These are phyloP conservation scores for Chloebia gouldiae DNA, from an alignment of 2,113 vertebrate species.

Conservation along the genomic window DNA sequence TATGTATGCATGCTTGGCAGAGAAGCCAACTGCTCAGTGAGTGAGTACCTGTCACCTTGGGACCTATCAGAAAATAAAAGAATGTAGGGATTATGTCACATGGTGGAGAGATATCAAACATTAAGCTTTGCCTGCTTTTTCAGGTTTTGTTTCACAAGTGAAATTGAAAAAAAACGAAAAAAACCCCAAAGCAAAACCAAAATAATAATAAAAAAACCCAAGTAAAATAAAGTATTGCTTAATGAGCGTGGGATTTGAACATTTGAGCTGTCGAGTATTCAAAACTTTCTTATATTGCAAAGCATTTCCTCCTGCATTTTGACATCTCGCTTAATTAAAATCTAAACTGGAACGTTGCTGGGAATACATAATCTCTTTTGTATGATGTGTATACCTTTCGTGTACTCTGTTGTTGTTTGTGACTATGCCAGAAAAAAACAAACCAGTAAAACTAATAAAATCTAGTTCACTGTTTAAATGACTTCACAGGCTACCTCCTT, in stretches of 20 bases:
- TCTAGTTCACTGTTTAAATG: neutral
- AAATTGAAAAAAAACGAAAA: neutral
- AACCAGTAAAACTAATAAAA: neutral
- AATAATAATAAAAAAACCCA: neutral
- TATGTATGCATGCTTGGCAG: neutral
- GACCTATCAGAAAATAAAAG: neutral
- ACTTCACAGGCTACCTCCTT: neutral
- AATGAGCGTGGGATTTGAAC: neutral
- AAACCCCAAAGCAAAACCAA: neutral
- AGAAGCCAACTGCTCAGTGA: neutral
- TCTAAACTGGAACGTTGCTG: neutral
- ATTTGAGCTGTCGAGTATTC: neutral
- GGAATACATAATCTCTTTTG: neutral
- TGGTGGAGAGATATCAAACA: neutral
- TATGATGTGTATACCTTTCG: neutral
- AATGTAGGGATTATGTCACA: neutral
- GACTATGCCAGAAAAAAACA: neutral
- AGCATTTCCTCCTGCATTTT: neutral
- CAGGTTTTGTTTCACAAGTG: neutral
- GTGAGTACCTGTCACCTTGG: neutral
- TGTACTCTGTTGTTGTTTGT: neutral
- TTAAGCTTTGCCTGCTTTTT: neutral
- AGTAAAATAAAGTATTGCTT: neutral
- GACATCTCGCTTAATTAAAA: neutral
- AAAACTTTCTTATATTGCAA: neutral